A percentile compares a stretch with the other conserved stretches of the same genome.
Evolutionary conservation across 2,113 vertebrate genomes (phyloP).

Genomic region (Poicephalus meyeri): DNA sequence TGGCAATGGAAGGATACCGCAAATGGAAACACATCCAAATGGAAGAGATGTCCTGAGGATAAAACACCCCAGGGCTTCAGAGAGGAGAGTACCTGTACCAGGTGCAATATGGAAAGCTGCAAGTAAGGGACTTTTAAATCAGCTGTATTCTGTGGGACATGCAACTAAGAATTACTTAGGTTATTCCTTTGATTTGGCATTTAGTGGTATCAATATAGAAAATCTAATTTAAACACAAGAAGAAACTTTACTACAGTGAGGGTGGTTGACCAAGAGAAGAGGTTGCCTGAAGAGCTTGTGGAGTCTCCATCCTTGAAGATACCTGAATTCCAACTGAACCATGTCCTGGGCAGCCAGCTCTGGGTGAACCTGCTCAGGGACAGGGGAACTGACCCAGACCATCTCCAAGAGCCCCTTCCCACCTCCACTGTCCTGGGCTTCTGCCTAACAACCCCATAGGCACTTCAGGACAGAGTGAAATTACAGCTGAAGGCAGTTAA

Average conservation of each 20-base stretch:
- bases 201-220: not conserved
- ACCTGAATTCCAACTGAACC: not conserved
- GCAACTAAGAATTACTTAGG: not conserved
- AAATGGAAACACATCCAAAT: not conserved
- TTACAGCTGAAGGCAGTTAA: not conserved
- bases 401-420: not conserved
- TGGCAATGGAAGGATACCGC: accelerated
- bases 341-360: not conserved
- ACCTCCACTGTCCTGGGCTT: not conserved
- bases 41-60: not conserved
- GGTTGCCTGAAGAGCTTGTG: not conserved
- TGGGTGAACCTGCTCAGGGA: not conserved
- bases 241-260: not conserved
- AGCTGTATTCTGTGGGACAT: not conserved
- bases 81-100: not conserved
- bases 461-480: not conserved
- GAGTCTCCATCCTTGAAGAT: not conserved
- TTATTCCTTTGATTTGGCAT: not conserved
- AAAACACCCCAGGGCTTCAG: not conserved
- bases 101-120: not conserved
- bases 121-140: not conserved
- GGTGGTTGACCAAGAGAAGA: not conserved
- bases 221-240: not conserved
- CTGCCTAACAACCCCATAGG: not conserved
- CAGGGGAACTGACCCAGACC: not conserved